Base-by-base conservation (phyloP, 2,888 invertebrate species). In the Epirrita christyi region DNA sequence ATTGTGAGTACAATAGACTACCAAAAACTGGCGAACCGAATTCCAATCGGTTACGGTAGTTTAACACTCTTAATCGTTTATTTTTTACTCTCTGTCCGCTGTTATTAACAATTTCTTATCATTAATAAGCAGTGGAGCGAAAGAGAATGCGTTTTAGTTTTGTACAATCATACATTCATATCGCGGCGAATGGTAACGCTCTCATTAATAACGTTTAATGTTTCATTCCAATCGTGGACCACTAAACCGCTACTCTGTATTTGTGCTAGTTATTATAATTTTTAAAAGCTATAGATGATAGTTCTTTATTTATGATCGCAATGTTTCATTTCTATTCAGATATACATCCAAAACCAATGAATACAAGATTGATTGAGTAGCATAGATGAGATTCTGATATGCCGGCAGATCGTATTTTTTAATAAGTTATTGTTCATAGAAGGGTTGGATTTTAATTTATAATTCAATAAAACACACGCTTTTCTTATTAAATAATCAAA, bases 21-120 rank as follows among this genome's bases (percentile, higher is more conserved):
- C 78, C 75, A 71, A 81, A 59, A 85, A 81, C 83, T 79, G 80
- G 78, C 83, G 84, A 75, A 74, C 79, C 87, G 83, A 88, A 90
- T 89, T 83, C 78, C 81, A 76, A 89, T 91, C 85, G 73, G 91
- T 85, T 80, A 90, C 88, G 91, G 85, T 83, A 85, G 85, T 89
- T 91, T 88, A 90, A 88, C 88, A 85, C 81, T 80, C 76, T 83
- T 88, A 87, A 92, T 90, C 83, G 86, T 76, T 59, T 83, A 83
- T 85, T 90, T 88, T 89, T 88, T 85, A 81, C 78, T 79, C 72
- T 73, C 74, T 77, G 74, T 73, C 80, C 75, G 73, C 76, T 76
- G 85, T 85, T 88, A 88, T 86, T 88, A 88, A 88, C 81, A 76
- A 88, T 87, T 85, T 86, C 75, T 80, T 80, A 83, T 86, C 85